A percentile compares a stretch with the other conserved stretches of the same genome.
These are phyloP conservation scores for Tokudaia muenninki DNA, from an alignment of 2,797 vertebrate genomes.

Conservation along the genomic window DNA sequence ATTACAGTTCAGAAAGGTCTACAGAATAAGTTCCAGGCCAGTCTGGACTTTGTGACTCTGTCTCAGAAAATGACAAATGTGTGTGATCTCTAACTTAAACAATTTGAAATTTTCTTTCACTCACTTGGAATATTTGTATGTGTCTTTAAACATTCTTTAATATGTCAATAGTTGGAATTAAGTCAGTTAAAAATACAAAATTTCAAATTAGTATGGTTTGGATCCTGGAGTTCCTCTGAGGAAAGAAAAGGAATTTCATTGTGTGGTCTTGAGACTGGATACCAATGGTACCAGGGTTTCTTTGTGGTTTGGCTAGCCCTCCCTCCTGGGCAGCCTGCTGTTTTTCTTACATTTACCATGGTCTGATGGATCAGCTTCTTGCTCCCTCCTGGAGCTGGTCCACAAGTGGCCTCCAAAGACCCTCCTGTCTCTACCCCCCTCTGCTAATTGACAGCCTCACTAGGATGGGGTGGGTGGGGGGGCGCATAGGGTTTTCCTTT, in stretches of 20 bases:
- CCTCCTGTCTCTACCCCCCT: too few relatives aligned
- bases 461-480: neutral
- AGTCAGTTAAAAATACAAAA: conserved; percentile 7
- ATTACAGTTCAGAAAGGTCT: neutral
- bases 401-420: neutral
- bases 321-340: neutral
- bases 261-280: neutral
- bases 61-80: neutral
- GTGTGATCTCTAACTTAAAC: neutral
- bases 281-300: neutral
- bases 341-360: neutral
- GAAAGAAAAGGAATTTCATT: neutral
- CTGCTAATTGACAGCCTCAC: neutral
- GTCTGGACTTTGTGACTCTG: neutral
- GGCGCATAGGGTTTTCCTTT: neutral
- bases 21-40: neutral
- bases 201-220: conserved; percentile 4
- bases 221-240: neutral
- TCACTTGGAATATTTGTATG: neutral
- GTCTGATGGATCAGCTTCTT: neutral
- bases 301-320: neutral
- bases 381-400: neutral
- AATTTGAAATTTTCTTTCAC: neutral
- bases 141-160: conserved; percentile 37
- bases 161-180: conserved; percentile 7